phyloP scores from a whole-genome alignment of 2,888 invertebrate genomes.

The Oxyscelio sp. region DNA sequence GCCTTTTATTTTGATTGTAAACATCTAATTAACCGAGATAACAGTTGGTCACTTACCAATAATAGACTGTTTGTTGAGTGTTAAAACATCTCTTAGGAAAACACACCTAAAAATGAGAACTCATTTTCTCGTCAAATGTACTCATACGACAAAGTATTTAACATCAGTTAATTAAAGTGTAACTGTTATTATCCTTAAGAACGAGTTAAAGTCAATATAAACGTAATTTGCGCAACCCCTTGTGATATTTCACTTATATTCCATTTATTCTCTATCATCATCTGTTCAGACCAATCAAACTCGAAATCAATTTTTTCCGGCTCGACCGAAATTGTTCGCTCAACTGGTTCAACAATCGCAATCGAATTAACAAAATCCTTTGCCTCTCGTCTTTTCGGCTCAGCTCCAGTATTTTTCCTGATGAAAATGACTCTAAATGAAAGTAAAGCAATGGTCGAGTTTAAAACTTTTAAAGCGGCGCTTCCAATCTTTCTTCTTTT shows the following conservation, averaged over 20 bases:
- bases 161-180: too few species aligned
- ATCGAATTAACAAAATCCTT: constrained; percentile 22
- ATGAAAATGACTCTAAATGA: background rate
- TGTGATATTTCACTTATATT: background rate
- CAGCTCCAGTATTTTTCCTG: background rate
- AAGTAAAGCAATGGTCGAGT: background rate
- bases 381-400: constrained; percentile 15
- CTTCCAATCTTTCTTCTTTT: constrained; percentile 5
- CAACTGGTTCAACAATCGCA: background rate
- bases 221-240: background rate
- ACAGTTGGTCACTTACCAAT: too few species aligned
- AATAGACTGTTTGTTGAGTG: too few species aligned
- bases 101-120: too few species aligned
- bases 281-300: constrained; percentile 1
- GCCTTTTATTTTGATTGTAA: too few species aligned
- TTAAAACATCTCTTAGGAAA: too few species aligned
- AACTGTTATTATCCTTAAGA: too few species aligned
- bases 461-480: constrained; percentile 11
- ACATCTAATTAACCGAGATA: too few species aligned
- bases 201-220: background rate
- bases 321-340: background rate
- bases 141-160: too few species aligned
- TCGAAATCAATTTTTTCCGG: constrained; percentile 8
- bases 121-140: too few species aligned
- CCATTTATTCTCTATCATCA: constrained; percentile 4